Evolutionary conservation across 2,113 vertebrate genomes (phyloP).

Genomic region (Oncorhynchus mykiss): DNA sequence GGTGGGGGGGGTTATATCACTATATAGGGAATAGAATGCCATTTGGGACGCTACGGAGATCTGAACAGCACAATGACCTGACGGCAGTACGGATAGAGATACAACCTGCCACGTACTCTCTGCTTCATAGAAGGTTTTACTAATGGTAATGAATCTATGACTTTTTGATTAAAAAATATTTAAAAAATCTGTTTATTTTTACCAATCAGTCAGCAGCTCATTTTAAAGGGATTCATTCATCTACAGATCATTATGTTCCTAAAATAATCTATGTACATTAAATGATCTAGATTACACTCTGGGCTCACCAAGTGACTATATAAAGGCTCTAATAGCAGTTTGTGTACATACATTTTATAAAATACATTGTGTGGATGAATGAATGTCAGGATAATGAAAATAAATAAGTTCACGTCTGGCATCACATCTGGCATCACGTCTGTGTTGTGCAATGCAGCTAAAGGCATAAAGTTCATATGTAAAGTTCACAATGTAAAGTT

Average conservation of each 20-base stretch:
- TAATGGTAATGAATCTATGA: background rate
- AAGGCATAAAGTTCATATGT: slow-evolving; percentile 50
- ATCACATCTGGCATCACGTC: slow-evolving; percentile 20
- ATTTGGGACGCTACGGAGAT: too few species aligned
- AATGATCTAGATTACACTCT: too few species aligned
- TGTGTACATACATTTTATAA: background rate
- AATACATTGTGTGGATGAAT: slow-evolving; percentile 1
- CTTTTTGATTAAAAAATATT: background rate
- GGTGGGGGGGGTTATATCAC: too few species aligned
- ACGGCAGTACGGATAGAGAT: background rate
- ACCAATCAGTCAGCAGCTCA: background rate
- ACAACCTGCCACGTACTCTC: background rate
- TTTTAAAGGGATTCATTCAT: slow-evolving; percentile 25
- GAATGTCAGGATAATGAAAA: slow-evolving; percentile 32
- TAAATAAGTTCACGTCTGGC: slow-evolving; percentile 21
- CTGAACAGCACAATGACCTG: slow-evolving; percentile 19
- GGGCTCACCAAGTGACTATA: too few species aligned
- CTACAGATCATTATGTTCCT: background rate
- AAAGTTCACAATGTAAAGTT: slow-evolving; percentile 49
- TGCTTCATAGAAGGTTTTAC: background rate
- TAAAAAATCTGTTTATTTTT: too few species aligned
- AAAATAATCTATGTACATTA: too few species aligned
- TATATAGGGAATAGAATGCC: background rate
- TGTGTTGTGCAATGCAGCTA: slow-evolving; percentile 50
- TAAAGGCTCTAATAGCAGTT: background rate